Evolutionary conservation across 2,888 invertebrate genomes (phyloP), one percentile per base, ranked within the genome.

Genomic region (Celastrina argiolus): DNA sequence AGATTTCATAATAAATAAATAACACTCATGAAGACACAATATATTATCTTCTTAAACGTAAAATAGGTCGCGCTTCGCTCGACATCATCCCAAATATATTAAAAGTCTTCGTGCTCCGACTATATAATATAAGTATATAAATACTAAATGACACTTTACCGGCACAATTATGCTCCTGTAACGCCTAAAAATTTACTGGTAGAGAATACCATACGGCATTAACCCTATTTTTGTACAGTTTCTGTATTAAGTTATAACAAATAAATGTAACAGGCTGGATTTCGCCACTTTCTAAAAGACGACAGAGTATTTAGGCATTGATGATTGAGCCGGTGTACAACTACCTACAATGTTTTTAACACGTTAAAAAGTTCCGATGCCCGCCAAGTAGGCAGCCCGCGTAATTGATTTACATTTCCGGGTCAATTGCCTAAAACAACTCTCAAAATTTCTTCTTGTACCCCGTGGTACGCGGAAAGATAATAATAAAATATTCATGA

Each of bases 401-500:
- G 16, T 18, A 18, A 45, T 16, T 2, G 45, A 16, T 51, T 51
- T 51, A 51, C 8, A 22, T 51, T 51, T 51, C 10, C 16, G 1
- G 22, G 12, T 4, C 51, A 26, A 51, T 26, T 10, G 22, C 51
- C 8, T 22, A 2, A 26, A 51, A 12, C 51, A 26, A 51, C 14
- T 51, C 10, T 22, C 22, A 51, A 51, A 22, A 51, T 51, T 22
- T 26, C 12, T 26, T 26, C 22, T 22, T 51, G 14, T 26, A 22
- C 4, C 51, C 31, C 22, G 22, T 12, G 22, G 1, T 26, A 22
- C 51, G 22, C 22, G 51, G 51, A 51, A 51, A 51, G 22, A 51
- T 51, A 51, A 22, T 26, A 26, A 51, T 51, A 5, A 51, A 51
- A 51, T 51, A 51, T 51, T 51, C 51, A 51, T 51, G 14, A 51